Base-by-base conservation (phyloP, 2,797 vertebrate genomes). In the Centroberyx gerrardi region DNA sequence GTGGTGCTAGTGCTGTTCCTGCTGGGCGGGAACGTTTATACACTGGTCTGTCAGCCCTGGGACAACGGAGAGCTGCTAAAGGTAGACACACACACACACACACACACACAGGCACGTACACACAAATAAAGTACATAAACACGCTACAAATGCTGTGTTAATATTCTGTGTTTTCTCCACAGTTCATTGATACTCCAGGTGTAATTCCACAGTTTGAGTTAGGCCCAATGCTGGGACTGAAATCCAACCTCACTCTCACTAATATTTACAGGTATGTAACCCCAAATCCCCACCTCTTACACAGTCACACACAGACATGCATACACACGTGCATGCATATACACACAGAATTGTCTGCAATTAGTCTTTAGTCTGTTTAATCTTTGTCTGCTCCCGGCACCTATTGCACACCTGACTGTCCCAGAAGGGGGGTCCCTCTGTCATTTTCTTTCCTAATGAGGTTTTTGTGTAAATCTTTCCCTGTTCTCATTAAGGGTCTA, bases 21-120 rank as follows among this genome's bases (percentile, higher is more conserved):
- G 56, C 33, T 96, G 38, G 96, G 95, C 0, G 97, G 96, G 5
- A 97, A 96, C 13, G 0, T 48, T 51, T 95, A 96, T 80, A 81
- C 94, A 2, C n/a, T 97, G 3, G 0, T 97, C 53, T 98, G 97
- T 46, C 87, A 81, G 65, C 93, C 97, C 14, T 97, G 95, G 96
- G 66, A 0, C 29, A 89, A 31, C 10, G 90, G 95, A 74, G 72
- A 95, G 62, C 91, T 98, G 33, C 86, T 96, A 2, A 60, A 95
- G 96, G 97, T 98, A 68, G 46, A 62, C n/a, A 0, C 3, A 65
- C 10, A 17, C 12, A 51, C 10, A 51, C 17, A 49, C n/a, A 55
- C 40, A 17, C 18, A 51, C 8, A 40, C 31, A 40, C 53, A 51
- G 48, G 13, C 42, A 38, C n/a, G 63, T 4, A 59, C 12, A 8